Evolutionary conservation across 2,888 invertebrate species (phyloP).

Genomic region (Calephelis perditalis): DNA sequence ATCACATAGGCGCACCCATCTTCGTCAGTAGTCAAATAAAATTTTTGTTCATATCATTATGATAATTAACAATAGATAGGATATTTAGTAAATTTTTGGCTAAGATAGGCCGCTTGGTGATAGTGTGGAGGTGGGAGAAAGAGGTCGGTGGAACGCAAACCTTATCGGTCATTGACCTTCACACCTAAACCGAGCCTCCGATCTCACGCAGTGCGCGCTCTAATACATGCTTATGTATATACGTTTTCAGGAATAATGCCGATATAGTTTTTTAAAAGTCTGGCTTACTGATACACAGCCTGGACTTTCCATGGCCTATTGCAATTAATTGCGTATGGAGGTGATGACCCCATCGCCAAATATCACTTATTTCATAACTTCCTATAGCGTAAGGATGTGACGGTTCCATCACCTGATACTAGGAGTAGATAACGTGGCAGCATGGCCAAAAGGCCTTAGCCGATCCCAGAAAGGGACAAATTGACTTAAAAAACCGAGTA

Average conservation of each 20-base stretch:
- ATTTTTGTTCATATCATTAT: background rate
- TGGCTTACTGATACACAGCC: background rate
- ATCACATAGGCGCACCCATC: slow-evolving; percentile 4
- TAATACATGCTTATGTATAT: slow-evolving; percentile 41
- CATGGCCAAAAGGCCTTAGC: too few relatives aligned
- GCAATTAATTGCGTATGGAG: too few relatives aligned
- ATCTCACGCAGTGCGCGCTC: slow-evolving; percentile 53
- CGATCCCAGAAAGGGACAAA: too few relatives aligned
- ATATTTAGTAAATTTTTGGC: slow-evolving; percentile 37
- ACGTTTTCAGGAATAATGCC: slow-evolving; percentile 44
- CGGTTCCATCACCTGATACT: too few relatives aligned
- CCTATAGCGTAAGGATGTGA: too few relatives aligned
- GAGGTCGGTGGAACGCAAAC: slow-evolving; percentile 60
- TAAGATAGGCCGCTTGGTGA: slow-evolving; percentile 49
- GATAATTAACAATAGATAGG: slow-evolving; percentile 17
- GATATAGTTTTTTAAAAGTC: background rate
- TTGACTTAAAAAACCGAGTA: too few relatives aligned
- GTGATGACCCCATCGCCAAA: too few relatives aligned
- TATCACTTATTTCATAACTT: too few relatives aligned
- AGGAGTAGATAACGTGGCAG: too few relatives aligned
- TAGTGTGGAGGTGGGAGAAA: slow-evolving; percentile 46
- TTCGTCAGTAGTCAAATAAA: background rate
- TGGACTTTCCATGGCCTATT: too few relatives aligned
- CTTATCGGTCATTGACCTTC: slow-evolving; percentile 76
- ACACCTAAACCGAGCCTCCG: slow-evolving; percentile 73